Conservation (phyloP, 2,888 invertebrate species). For the Ochropleura plecta region DNA sequence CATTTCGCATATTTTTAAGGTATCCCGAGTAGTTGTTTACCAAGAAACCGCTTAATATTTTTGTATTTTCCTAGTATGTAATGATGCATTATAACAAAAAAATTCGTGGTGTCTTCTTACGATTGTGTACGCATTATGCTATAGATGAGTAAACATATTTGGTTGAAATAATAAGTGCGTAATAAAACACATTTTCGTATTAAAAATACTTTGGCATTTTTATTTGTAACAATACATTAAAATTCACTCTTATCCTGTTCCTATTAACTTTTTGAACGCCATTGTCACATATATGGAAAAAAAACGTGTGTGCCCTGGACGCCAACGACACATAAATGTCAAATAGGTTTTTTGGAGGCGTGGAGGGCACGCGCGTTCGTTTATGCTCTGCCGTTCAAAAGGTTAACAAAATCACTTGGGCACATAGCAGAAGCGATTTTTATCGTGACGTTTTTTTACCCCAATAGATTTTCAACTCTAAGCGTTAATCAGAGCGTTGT, state of each 20-base stretch:
- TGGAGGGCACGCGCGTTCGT: no score
- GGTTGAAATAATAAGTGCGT: constrained; percentile 91
- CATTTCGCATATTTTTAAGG: constrained; percentile 78
- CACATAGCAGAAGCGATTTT: background rate
- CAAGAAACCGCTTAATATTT: constrained; percentile 89
- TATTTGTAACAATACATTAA: constrained; percentile 53
- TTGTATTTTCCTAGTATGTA: constrained; percentile 90
- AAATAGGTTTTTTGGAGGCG: no score
- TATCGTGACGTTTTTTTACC: background rate
- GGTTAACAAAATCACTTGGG: background rate
- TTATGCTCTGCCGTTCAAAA: no score
- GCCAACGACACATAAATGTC: no score
- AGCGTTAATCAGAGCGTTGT: background rate
- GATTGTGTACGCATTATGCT: constrained; percentile 89
- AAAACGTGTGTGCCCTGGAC: no score
- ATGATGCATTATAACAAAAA: constrained; percentile 79
- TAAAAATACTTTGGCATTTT: constrained; percentile 74
- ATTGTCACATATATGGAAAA: no score
- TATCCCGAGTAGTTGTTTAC: constrained; percentile 82
- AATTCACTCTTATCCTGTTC: background rate
- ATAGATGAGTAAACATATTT: constrained; percentile 90
- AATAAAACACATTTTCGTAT: constrained; percentile 90
- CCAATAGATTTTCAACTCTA: background rate
- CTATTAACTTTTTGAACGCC: background rate
- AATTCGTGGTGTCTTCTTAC: constrained; percentile 86